A percentile compares a stretch with the other conserved stretches of the same genome.
Conservation (phyloP, 1,140 invertebrate species). For the Cylas formicarius region DNA sequence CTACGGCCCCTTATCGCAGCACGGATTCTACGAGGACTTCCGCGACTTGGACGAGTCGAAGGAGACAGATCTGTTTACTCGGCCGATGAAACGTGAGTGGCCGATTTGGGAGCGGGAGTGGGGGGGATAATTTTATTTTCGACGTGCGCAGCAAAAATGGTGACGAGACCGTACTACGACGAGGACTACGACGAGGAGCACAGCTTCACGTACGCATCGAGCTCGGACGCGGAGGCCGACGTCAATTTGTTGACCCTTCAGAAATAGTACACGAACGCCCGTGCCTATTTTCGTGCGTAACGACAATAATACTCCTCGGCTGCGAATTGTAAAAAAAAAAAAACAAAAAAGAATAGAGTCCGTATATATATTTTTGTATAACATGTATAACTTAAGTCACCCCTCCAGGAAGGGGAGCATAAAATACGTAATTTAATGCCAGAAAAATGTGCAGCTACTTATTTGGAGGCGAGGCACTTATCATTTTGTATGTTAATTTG, state of each 20-base stretch:
- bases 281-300: too few species aligned
- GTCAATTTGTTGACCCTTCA: background rate
- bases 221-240: slow-evolving; percentile 27
- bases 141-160: slow-evolving; percentile 28
- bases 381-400: too few species aligned
- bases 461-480: too few species aligned
- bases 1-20: slow-evolving; percentile 40
- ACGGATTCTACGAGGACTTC: slow-evolving; percentile 32
- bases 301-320: too few species aligned
- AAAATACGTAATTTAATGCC: too few species aligned
- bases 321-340: too few species aligned
- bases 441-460: too few species aligned
- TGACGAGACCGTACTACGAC: slow-evolving; percentile 38
- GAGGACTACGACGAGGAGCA: slow-evolving; percentile 34
- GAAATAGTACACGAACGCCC: too few species aligned
- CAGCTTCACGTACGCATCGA: slow-evolving; percentile 10
- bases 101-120: background rate
- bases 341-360: too few species aligned
- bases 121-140: background rate
- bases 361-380: too few species aligned
- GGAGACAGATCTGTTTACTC: slow-evolving; percentile 55
- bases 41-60: slow-evolving; percentile 49
- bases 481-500: too few species aligned
- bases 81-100: slow-evolving; percentile 47
- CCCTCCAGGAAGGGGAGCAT: too few species aligned